Evolutionary conservation across 1,140 invertebrate species (phyloP).

Genomic region (Helicoverpa zea): DNA sequence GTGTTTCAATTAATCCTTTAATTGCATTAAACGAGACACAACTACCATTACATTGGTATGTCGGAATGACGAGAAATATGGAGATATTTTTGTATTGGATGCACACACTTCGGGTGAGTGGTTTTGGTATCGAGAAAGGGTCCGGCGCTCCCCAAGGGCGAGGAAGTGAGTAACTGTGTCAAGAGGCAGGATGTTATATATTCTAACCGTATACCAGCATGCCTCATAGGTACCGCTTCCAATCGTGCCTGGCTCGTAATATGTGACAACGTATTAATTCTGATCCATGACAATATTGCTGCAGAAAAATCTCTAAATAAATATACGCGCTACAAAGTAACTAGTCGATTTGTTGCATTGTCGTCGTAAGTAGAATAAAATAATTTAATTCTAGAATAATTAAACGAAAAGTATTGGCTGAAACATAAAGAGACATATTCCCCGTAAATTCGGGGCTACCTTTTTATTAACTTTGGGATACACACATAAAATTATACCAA

Average conservation of each 20-base stretch:
- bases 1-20: conserved; percentile 49
- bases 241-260: not conserved
- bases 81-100: conserved; percentile 2
- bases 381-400: not conserved
- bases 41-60: conserved; percentile 1
- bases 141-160: conserved; percentile 6
- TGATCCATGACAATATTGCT: too few relatives aligned
- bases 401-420: not conserved
- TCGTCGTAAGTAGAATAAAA: too few relatives aligned
- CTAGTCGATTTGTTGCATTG: too few relatives aligned
- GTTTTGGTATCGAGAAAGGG: conserved; percentile 10
- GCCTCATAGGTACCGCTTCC: not conserved
- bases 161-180: conserved; percentile 17
- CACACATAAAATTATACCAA: conserved; percentile 41
- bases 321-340: too few relatives aligned
- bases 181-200: not conserved
- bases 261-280: too few relatives aligned
- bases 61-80: not conserved
- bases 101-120: not conserved
- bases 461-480: conserved; percentile 28
- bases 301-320: too few relatives aligned
- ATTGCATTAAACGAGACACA: conserved; percentile 37
- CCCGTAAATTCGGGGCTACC: conserved; percentile 1
- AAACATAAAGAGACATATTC: not conserved
- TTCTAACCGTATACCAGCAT: not conserved